Evolutionary conservation across 2,888 invertebrate species (phyloP), one percentile per base, ranked within the genome.

Genomic region (Philereme vetulata): DNA sequence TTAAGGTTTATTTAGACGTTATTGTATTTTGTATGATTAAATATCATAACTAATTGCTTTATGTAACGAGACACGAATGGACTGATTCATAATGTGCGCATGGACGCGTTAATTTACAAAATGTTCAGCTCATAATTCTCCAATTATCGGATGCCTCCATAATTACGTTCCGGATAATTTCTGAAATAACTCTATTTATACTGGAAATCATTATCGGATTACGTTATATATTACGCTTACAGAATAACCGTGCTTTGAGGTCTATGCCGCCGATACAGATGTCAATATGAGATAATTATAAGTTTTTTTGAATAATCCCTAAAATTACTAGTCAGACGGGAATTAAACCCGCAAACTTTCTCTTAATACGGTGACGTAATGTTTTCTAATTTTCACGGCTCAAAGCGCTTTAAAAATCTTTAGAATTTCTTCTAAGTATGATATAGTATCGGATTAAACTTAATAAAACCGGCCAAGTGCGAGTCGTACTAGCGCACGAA

Each of bases 131-230:
- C 51, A 56, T 64, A 64, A 60, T 52, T 66, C 57, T 50, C 40
- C 56, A 58, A 64, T 64, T 62, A 64, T 62, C 46, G 56, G 49
- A 56, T 59, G 53, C 56, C 59, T 64, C 36, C 57, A 51, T 58
- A 62, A 63, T 60, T 51, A 51, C 54, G 47, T 61, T 51, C 9
- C 33, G 32, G 48, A 21, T 51, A 45, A 54, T 47, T 55, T 47
- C 34, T 46, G 21, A 21, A 58, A 56, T 42, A 56, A 61, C 59
- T 51, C 40, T n/a, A 33, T 56, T 64, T 56, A 53, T 44, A 56
- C 47, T 11, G 32, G 59, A 44, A 56, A 46, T 58, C 10, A 51
- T 61, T 44, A 56, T 57, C 46, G 46, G 32, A 48, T 56, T 58
- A 52, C 52, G 47, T 46, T 51, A 56, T 46, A 32, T 8, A 54